Evolutionary conservation across 2,797 vertebrate genomes (phyloP).

Genomic region (Macroramphosus scolopax): DNA sequence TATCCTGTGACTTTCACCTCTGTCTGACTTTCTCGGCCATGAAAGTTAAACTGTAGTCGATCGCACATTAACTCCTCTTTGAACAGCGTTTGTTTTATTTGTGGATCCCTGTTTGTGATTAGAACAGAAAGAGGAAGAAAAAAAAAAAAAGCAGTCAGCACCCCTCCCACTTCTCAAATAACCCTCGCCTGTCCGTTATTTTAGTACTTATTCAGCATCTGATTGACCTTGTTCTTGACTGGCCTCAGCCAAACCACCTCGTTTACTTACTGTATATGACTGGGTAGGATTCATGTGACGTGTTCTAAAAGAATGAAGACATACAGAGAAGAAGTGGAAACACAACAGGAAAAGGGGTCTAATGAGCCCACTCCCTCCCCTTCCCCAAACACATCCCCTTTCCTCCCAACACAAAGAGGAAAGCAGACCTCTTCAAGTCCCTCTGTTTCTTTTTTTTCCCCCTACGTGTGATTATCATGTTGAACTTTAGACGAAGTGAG

Average conservation of each 20-base stretch:
- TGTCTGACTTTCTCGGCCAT: background rate
- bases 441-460: conserved; percentile 1
- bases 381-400: conserved; percentile 45
- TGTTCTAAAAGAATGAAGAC: conserved; percentile 10
- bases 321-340: conserved; percentile 28
- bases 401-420: conserved; percentile 13
- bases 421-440: background rate
- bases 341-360: conserved; percentile 50
- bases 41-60: background rate
- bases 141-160: background rate
- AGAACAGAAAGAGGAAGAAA: conserved; percentile 3
- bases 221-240: too few relatives aligned
- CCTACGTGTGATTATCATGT: conserved; percentile 9
- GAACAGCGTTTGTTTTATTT: background rate
- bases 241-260: background rate
- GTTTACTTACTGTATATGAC: background rate
- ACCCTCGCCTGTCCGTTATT: background rate
- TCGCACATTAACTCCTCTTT: background rate
- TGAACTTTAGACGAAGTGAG: conserved; percentile 56
- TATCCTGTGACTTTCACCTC: too few relatives aligned
- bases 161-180: background rate
- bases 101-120: background rate
- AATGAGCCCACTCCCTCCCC: conserved; percentile 43
- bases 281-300: conserved; percentile 14
- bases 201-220: background rate